Base-by-base conservation (phyloP, 2,797 vertebrate species). In the Sebastes steindachneri region DNA sequence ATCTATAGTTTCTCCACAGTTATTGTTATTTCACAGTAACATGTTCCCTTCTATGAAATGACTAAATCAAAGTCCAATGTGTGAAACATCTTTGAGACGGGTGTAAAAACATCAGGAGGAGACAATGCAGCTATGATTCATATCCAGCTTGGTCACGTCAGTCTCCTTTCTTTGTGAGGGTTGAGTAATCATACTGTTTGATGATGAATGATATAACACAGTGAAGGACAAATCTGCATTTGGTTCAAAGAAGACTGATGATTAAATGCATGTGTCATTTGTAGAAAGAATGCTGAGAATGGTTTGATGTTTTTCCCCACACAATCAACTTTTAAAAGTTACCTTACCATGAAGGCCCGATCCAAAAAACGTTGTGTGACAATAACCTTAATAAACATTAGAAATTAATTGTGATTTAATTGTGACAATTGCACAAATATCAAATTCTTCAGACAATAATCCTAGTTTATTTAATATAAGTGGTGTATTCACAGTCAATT, bases 71-170 rank as follows among this genome's bases (percentile, higher is more conserved):
- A 79, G 31, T 25, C 25, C 12, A 75, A 41, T 12, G 10, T 73
- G 53, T 79, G 14, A 72, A 64, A 64, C 45, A 26, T 28, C 35
- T 77, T 35, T 33, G 29, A 57, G n/a, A 58, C 26, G 19, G 62
- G 19, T 37, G 9, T 9, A 69, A 75, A 66, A 75, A 53, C 31
- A 83, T 35, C 48, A 78, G 53, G 23, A 68, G 54, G 62, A 53
- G 12, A 51, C 26, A 48, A 37, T 23, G 66, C 10, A 70, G 35
- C 57, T 60, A 64, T 78, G 6, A 77, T 25, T 76, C 19, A 73
- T 80, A 58, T 45, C 57, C 23, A 35, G 9, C 23, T n/a, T 41
- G 54, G 6, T 41, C 68, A 41, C 9, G 12, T 37, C 74, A 59
- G 17, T 41, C 59, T 37, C 21, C 11, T 60, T 4, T 62, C 2